Percentiles rank a stretch among this genome's conserved stretches.
Evolutionary conservation across 2,113 vertebrate species (phyloP).

Genomic region (Piprites chloris): DNA sequence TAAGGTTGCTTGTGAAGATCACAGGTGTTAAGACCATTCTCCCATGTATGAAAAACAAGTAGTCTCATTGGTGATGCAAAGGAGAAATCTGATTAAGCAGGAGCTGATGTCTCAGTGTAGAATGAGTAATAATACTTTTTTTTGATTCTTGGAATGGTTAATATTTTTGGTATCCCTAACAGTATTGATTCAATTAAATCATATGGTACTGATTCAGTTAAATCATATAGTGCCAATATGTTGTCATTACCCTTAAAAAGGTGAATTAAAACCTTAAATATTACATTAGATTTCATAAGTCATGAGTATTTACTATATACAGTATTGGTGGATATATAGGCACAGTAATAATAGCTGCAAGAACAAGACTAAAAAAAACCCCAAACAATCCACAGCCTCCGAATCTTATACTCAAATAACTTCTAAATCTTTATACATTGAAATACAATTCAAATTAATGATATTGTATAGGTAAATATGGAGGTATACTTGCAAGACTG

Average conservation of each 20-base stretch:
- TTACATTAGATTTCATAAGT: not conserved
- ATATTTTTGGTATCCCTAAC: not conserved
- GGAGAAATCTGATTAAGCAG: not conserved
- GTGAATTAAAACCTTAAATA: not conserved
- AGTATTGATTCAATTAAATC: not conserved
- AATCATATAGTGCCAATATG: not conserved
- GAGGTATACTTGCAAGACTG: not conserved
- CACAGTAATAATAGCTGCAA: not conserved
- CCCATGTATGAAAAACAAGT: not conserved
- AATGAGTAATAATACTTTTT: not conserved
- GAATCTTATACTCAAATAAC: not conserved
- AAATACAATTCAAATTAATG: not conserved
- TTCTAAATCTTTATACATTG: not conserved
- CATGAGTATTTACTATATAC: not conserved
- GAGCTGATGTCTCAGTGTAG: not conserved
- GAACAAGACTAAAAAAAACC: not conserved
- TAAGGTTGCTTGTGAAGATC: not conserved
- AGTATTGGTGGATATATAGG: not conserved
- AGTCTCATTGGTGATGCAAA: not conserved
- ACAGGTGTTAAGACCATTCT: not conserved
- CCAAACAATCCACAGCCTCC: not conserved
- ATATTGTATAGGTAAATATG: not conserved
- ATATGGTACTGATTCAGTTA: not conserved
- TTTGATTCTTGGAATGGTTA: not conserved
- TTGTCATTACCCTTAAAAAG: not conserved